Evolutionary conservation across 2,888 invertebrate genomes (phyloP).

Genomic region (Cerastoderma edule): DNA sequence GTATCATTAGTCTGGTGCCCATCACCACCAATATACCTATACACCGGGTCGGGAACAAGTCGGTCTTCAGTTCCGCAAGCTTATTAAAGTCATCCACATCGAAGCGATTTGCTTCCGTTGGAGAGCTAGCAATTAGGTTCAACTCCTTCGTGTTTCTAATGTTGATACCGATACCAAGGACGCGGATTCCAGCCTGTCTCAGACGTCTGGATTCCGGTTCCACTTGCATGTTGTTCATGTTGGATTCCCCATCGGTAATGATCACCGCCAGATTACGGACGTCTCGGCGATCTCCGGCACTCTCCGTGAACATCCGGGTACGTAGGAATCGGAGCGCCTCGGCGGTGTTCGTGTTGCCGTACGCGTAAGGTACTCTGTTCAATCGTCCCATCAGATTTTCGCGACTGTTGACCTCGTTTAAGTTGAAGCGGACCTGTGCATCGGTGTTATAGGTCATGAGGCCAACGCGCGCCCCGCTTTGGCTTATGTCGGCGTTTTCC

Average conservation of each 20-base stretch:
- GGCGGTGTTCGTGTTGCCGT: slow-evolving; percentile 75
- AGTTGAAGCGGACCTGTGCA: slow-evolving; percentile 67
- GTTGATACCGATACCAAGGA: slow-evolving; percentile 68
- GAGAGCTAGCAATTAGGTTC: slow-evolving; percentile 61
- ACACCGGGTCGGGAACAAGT: slow-evolving; percentile 50
- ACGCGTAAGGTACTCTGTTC: slow-evolving; percentile 55
- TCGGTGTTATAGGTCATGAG: slow-evolving; percentile 67
- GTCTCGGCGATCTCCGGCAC: slow-evolving; percentile 70
- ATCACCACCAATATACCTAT: slow-evolving; percentile 38
- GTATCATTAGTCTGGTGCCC: background rate
- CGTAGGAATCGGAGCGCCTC: slow-evolving; percentile 68
- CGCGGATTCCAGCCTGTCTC: slow-evolving; percentile 53
- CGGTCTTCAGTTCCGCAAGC: slow-evolving; percentile 44
- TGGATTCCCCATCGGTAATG: slow-evolving; percentile 77
- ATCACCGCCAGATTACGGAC: slow-evolving; percentile 71
- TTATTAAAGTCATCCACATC: slow-evolving; percentile 61
- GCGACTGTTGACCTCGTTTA: slow-evolving; percentile 65
- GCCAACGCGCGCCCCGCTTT: slow-evolving; percentile 62
- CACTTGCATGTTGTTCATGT: slow-evolving; percentile 63
- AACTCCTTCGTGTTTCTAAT: slow-evolving; percentile 62
- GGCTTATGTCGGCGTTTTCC: slow-evolving; percentile 57
- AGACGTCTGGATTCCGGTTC: slow-evolving; percentile 61
- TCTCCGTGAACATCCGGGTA: slow-evolving; percentile 63
- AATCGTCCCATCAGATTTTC: slow-evolving; percentile 58
- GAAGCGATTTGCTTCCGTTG: slow-evolving; percentile 60